phyloP scores from a whole-genome alignment of 2,797 vertebrate genomes.

The Phalanger gymnotis region DNA sequence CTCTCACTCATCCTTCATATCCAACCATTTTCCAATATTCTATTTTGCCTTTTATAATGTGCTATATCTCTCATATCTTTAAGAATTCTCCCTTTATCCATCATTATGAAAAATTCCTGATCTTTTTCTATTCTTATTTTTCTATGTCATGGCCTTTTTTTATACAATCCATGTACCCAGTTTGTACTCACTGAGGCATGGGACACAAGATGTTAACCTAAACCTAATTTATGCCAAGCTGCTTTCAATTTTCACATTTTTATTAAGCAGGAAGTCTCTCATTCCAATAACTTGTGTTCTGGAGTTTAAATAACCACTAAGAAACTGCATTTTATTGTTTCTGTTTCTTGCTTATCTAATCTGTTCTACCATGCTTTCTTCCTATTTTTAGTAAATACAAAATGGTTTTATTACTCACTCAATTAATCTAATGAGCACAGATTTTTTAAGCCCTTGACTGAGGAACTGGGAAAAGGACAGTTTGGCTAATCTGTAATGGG shows the following conservation, averaged over 20 bases:
- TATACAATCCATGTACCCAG: neutral
- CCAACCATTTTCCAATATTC: neutral
- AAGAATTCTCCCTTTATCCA: neutral
- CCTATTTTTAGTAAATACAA: neutral
- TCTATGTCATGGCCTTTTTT: neutral
- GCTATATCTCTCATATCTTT: neutral
- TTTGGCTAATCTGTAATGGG: neutral
- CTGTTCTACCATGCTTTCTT: neutral
- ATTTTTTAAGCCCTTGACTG: neutral
- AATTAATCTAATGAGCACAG: neutral
- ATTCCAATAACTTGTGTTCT: neutral
- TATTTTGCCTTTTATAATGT: neutral
- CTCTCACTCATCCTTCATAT: neutral
- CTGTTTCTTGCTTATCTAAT: neutral
- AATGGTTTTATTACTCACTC: neutral
- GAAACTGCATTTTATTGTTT: neutral
- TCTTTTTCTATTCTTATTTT: neutral
- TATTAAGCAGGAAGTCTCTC: neutral
- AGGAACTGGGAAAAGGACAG: neutral
- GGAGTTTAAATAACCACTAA: neutral
- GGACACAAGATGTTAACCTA: neutral
- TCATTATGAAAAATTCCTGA: neutral
- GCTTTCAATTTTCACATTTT: neutral
- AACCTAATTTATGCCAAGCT: neutral
- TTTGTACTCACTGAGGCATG: neutral